Evolutionary conservation across 2,888 invertebrate species (phyloP), one percentile per base, ranked within the genome.

Genomic region (Herminia tarsipennalis): DNA sequence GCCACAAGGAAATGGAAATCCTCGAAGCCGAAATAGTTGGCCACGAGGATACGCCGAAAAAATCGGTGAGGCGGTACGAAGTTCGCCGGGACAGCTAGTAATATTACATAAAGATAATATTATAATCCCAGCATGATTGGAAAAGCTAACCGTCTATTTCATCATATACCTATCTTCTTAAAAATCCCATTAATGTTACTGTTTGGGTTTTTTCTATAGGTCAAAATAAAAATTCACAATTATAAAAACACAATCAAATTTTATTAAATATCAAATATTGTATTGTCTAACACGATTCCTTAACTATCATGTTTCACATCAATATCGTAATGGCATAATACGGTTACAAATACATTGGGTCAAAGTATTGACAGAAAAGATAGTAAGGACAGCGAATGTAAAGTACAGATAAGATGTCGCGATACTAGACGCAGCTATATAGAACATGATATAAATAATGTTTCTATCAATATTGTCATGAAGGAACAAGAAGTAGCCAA

Each of bases 221-320:
- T 24, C 3, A 1, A 4, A 83, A 80, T 81, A 78, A 86, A 85
- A 82, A 34, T 27, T 56, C 34, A 2, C 18, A 40, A 49, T 9
- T 87, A 84, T 78, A 85, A 89, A 89, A 91, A 90, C 90, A 90
- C 91, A 89, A 89, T 90, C 89, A 89, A 88, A 87, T 90, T 89
- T 89, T 89, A 88, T 88, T 91, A 86, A 86, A 90, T 91, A 91
- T 90, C 89, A 91, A 90, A 91, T 91, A 91, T 83, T 89, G 91
- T 91, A 91, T 91, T 91, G 91, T 91, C 91, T 91, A 91, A 91
- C 91, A 91, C 91, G 89, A 91, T 88, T 84, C 84, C 88, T 89
- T 91, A 89, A 81, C 85, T 89, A 87, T 86, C 84, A 89, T 88
- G 87, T 87, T 89, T 86, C 86, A 89, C 88, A 88, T 88, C 87